Base-by-base conservation (phyloP, 2,888 invertebrate genomes). In the Scaptomyza cyrtandrae region DNA sequence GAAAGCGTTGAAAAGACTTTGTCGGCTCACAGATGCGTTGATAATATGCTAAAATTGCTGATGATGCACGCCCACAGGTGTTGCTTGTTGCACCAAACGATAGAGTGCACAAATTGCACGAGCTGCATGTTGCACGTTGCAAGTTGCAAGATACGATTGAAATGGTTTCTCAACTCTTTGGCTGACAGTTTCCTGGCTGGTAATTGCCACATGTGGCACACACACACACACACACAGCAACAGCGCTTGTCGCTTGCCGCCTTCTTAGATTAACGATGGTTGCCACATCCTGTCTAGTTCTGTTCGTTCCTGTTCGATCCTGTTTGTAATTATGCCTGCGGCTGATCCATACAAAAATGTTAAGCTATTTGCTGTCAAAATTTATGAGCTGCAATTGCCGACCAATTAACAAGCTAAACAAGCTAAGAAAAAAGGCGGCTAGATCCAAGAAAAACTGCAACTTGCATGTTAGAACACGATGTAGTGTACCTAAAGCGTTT, bases 1-100 rank as follows among this genome's bases (percentile, higher is more conserved):
- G 78, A 83, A 88, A 88, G 90, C 91, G 90, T 89, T 91, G 91
- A 91, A 90, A 90, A 85, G 75, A 80, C 88, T 90, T 86, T 90
- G 91, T 89, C 89, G 91, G 90, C 86, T 85, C 81, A 74, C 85
- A 88, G 89, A 86, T 86, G 89, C 86, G 86, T 86, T 86, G 86
- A 86, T 86, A 86, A 86, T 86, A 86, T 87, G 89, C 73, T 88
- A 83, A 88, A 89, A 86, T 83, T 86, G 77, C 71, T 79, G 83
- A 87, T 76, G 80, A 74, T 79, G 86, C 86, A 87, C 89, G 89
- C 88, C 89, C 82, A 85, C 86, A 85, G 89, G 71, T 88, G 81
- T 69, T 74, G 70, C 33, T 24, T 43, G 14, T 35, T 35, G 11
- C 46, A 14, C 33, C 29, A 16, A 43, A 43, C 19, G 43, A 50